Evolutionary conservation across 1,140 invertebrate species (phyloP).

Genomic region (Magallana gigas): DNA sequence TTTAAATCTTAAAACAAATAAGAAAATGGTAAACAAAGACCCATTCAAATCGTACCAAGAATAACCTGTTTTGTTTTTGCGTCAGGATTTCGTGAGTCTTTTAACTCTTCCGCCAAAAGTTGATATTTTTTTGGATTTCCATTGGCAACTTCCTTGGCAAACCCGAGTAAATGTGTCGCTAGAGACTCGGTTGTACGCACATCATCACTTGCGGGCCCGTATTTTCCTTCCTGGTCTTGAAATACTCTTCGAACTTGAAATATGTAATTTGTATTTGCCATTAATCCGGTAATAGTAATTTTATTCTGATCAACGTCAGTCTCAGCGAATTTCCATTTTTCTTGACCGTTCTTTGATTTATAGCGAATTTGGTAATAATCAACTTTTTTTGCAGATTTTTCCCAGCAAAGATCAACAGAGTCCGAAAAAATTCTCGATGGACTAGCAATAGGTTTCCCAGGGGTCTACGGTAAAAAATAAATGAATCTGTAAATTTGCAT

Average conservation of each 20-base stretch:
- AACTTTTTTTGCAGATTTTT: neutral
- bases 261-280: neutral
- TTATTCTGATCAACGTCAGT: neutral
- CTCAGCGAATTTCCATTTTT: slow-evolving; percentile 20
- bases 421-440: neutral
- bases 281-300: neutral
- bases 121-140: slow-evolving; percentile 9
- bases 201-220: slow-evolving; percentile 35
- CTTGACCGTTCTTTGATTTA: neutral
- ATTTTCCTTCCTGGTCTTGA: slow-evolving; percentile 40
- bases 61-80: slow-evolving; percentile 45
- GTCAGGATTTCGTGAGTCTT: slow-evolving; percentile 30
- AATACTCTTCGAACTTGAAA: slow-evolving; percentile 34
- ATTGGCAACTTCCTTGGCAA: neutral
- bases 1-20: too few species aligned
- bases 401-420: neutral
- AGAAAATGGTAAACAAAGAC: too few species aligned
- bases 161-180: slow-evolving; percentile 25
- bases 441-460: neutral
- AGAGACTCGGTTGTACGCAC: slow-evolving; percentile 40
- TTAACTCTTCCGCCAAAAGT: neutral
- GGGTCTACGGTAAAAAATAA: neutral
- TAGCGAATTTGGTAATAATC: slow-evolving; percentile 7
- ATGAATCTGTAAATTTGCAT: too few species aligned
- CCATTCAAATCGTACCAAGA: slow-evolving; percentile 30